Evolutionary conservation across 2,113 vertebrate species (phyloP).

Genomic region (Oxyura jamaicensis): DNA sequence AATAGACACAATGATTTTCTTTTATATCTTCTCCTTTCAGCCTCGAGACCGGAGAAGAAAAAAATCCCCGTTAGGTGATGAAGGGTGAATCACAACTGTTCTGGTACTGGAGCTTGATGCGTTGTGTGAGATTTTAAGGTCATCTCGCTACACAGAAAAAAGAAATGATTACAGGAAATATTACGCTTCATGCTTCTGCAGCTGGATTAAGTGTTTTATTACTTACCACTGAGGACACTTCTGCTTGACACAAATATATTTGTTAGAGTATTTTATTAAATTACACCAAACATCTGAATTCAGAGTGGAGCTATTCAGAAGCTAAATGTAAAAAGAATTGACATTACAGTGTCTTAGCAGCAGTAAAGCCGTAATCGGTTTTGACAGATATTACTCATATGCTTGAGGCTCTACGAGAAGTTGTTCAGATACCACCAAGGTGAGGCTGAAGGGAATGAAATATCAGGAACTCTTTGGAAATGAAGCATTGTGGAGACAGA

Average conservation of each 20-base stretch:
- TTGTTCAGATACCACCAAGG: not conserved
- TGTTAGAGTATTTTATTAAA: slow-evolving; percentile 67
- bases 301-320: slow-evolving; percentile 56
- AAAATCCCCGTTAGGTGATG: not conserved
- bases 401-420: slow-evolving; percentile 10
- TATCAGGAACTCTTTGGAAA: not conserved
- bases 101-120: not conserved
- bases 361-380: slow-evolving; percentile 48
- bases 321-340: slow-evolving; percentile 59
- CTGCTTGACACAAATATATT: slow-evolving; percentile 65
- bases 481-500: not conserved
- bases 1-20: accelerated
- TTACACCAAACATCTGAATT: slow-evolving; percentile 66
- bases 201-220: slow-evolving; percentile 68
- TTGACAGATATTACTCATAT: slow-evolving; percentile 47
- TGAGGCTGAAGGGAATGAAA: not conserved
- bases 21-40: not conserved
- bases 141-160: slow-evolving; percentile 34
- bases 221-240: slow-evolving; percentile 61
- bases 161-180: slow-evolving; percentile 50
- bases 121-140: slow-evolving; percentile 31
- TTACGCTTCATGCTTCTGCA: slow-evolving; percentile 46
- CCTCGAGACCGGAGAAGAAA: not conserved
- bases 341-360: slow-evolving; percentile 22
- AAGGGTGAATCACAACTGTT: slow-evolving; percentile 20